Percentiles rank a stretch among this genome's conserved stretches.
Evolutionary conservation across 2,113 vertebrate species (phyloP).

Genomic region (Emydura subglobosa): DNA sequence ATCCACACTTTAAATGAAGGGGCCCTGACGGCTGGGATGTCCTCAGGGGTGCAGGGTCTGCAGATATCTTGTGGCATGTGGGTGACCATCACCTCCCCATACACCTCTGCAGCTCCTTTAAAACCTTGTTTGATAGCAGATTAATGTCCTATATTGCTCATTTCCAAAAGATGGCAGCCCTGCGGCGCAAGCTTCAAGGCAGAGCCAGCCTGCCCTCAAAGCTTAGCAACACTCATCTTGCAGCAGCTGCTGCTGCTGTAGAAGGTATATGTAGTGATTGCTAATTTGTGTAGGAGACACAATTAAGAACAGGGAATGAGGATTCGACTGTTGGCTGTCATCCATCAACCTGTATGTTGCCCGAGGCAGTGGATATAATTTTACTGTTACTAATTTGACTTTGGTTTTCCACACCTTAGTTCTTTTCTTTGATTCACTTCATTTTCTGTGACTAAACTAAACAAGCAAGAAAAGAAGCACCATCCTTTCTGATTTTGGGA

Average conservation of each 20-base stretch:
- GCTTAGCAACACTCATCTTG: conserved; percentile 53
- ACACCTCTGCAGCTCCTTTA: not conserved
- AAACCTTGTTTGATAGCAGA: not conserved
- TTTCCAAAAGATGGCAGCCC: conserved; percentile 6
- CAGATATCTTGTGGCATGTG: not conserved
- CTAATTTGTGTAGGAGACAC: conserved; percentile 80
- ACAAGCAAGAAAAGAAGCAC: not conserved
- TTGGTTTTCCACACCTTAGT: conserved; percentile 74
- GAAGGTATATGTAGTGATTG: conserved; percentile 75
- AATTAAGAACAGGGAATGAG: conserved; percentile 64
- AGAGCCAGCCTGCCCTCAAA: conserved; percentile 50
- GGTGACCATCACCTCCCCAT: not conserved
- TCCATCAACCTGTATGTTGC: conserved; percentile 77
- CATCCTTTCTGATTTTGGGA: conserved; percentile 26
- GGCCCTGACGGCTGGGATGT: not conserved
- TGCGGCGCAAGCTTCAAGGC: not conserved
- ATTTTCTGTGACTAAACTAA: conserved; percentile 72
- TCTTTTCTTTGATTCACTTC: conserved; percentile 72
- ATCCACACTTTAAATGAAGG: not conserved
- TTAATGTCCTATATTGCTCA: not conserved
- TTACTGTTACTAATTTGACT: conserved; percentile 79
- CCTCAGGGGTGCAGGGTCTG: not conserved
- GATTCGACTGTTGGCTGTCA: conserved; percentile 81
- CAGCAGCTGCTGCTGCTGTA: conserved; percentile 72
- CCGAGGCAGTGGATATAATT: conserved; percentile 77